Evolutionary conservation across 1,140 invertebrate genomes (phyloP).

Genomic region (Hormaphis cornu): DNA sequence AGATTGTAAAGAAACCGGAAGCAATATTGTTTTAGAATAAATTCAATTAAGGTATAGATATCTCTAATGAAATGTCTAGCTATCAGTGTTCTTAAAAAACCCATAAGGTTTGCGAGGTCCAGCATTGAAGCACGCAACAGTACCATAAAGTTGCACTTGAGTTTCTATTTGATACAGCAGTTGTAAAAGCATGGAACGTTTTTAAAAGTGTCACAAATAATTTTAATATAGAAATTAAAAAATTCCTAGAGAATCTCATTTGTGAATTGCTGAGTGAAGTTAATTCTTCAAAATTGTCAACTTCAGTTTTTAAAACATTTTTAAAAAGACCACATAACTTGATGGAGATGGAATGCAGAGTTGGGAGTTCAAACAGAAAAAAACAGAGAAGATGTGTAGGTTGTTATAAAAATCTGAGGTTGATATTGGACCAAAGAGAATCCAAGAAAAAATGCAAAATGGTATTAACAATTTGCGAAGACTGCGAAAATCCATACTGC

Average conservation of each 20-base stretch:
- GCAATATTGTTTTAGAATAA: conserved; percentile 42
- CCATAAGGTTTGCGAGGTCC: too few relatives aligned
- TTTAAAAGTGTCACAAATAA: conserved; percentile 35
- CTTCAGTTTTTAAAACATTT: neutral
- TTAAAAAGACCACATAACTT: neutral
- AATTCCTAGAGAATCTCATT: neutral
- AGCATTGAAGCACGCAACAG: too few relatives aligned
- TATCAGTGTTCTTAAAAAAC: conserved; percentile 41
- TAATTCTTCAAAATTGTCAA: neutral
- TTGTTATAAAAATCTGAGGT: neutral
- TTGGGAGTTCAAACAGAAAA: neutral
- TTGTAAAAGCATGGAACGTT: conserved; percentile 40
- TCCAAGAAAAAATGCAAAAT: neutral
- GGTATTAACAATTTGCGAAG: neutral
- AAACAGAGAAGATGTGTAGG: neutral
- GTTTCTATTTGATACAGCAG: conserved; percentile 39
- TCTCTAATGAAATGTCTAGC: conserved; percentile 41
- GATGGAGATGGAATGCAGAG: neutral
- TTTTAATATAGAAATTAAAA: neutral
- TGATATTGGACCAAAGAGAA: neutral
- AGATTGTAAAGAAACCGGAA: conserved; percentile 37
- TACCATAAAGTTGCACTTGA: conserved; percentile 41
- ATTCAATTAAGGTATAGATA: conserved; percentile 41
- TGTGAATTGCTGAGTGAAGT: neutral
- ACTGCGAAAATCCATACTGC: neutral